Evolutionary conservation across 2,888 invertebrate species (phyloP), one percentile per base, ranked within the genome.

Genomic region (Leptopterna dolabrata): DNA sequence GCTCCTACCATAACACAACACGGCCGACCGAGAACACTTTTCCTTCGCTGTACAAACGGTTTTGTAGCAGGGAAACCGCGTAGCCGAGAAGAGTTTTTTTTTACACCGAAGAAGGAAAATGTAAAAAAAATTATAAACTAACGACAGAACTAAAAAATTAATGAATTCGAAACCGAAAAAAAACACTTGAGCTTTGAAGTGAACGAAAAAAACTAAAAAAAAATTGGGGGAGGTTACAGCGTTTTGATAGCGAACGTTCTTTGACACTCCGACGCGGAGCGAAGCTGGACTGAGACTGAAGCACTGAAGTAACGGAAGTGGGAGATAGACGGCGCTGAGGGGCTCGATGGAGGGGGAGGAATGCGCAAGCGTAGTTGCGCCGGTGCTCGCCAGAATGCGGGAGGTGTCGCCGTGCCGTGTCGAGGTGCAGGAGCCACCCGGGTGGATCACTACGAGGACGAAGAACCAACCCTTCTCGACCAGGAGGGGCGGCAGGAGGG

Each of bases 231-330:
- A 85, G 85, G 85, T 85, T 85, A 85, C 85, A 85, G 76, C 71
- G 85, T 85, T 85, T 47, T 9, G 9, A 30, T 19, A 76, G 24
- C 36, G 55, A 78, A 36, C 55, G 76, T 73, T 85, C 45, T 29
- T 47, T 2, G 43, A 43, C 45, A 51, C 63, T 14, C 27, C 85
- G 63, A 55, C 76, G 36, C 45, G 36, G 78, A 76, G 78, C 30
- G 78, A 86, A 78, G 86, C 86, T 86, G 86, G 86, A 86, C 86
- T 86, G 86, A 86, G 86, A 86, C 86, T 86, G 86, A 86, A n/a
- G n/a, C n/a, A n/a, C n/a, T n/a, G n/a, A n/a, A n/a, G n/a, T n/a
- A n/a, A n/a, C n/a, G n/a, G n/a, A n/a, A 36, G 41, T 13, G 36
- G 51, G 14, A 36, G 27, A 16, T 24, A 4, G 73, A 41, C 36